These are phyloP conservation scores for Lasioglossum figueresi DNA, from an alignment of 2,888 invertebrate species.

Conservation along the genomic window DNA sequence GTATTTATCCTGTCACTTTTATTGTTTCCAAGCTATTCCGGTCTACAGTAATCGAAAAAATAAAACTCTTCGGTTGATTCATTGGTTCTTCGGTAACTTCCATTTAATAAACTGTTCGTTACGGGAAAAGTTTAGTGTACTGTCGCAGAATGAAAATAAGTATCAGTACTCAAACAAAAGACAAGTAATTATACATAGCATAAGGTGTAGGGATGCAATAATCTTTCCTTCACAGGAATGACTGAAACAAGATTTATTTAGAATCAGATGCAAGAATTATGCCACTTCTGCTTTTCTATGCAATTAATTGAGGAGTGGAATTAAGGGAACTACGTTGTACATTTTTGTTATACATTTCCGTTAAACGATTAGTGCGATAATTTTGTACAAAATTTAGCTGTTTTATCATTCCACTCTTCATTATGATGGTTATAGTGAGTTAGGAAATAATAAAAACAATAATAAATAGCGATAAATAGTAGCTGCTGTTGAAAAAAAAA, in stretches of 20 bases:
- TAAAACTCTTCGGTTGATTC: slow-evolving; percentile 1
- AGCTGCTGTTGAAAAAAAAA: slow-evolving; percentile 63
- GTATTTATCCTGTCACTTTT: slow-evolving; percentile 2
- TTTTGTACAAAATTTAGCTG: slow-evolving; percentile 69
- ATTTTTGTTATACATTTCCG: slow-evolving; percentile 60
- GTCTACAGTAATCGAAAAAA: slow-evolving; percentile 6
- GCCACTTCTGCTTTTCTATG: slow-evolving; percentile 65
- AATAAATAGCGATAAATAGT: slow-evolving; percentile 68
- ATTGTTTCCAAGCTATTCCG: slow-evolving; percentile 4
- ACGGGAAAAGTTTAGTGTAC: slow-evolving; percentile 59
- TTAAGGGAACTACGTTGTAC: slow-evolving; percentile 46
- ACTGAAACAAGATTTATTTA: slow-evolving; percentile 49
- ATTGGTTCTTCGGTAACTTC: slow-evolving; percentile 7
- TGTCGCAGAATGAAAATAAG: slow-evolving; percentile 63
- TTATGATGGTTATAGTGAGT: slow-evolving; percentile 63
- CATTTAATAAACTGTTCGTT: slow-evolving; percentile 25
- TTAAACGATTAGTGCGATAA: slow-evolving; percentile 61
- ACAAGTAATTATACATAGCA: slow-evolving; percentile 52
- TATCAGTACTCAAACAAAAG: slow-evolving; percentile 65
- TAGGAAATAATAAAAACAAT: slow-evolving; percentile 71
- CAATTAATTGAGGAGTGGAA: slow-evolving; percentile 70
- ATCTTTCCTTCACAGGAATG: slow-evolving; percentile 33
- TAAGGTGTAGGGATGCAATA: slow-evolving; percentile 49
- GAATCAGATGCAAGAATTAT: slow-evolving; percentile 58
- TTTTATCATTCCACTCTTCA: slow-evolving; percentile 72